Base-by-base conservation (phyloP, 2,113 vertebrate genomes). In the Catharus bicknelli region DNA sequence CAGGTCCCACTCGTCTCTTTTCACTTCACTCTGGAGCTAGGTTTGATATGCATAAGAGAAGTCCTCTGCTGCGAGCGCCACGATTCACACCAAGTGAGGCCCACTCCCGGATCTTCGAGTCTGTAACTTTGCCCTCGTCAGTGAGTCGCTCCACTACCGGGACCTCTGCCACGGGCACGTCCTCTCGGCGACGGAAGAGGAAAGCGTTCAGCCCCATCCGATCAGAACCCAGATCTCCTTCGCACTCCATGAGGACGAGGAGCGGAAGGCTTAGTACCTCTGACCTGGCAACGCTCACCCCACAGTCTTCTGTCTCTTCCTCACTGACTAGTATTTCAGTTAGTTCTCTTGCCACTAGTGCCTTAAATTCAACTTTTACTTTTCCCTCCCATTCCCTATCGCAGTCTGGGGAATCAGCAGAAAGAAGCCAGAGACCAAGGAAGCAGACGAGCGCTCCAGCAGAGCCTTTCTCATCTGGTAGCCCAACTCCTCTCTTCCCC, bases 21-120 rank as follows among this genome's bases (percentile, higher is more conserved):
- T 98, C 98, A 13, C 97, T 99, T 50, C 98, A 97, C 80, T 98
- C 99, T 5, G 99, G 98, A 55, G 98, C 98, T 20, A 98, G 99
- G 84, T 95, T 98, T 18, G 98, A 99, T 19, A 95, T 98, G 85
- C 98, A 98, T 93, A 99, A 99, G 94, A 98, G 99, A 72, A 99
- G 98, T 66, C 99, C 99, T 8, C 96, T 99, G 86, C 97, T 99
- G 74, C 97, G 99, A 20, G 99, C 99, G 0, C 99, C 99, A 2
- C 97, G 99, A 22, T 99, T 99, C 93, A 99, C 99, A 6, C 99
- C 99, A 2, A 99, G 99, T 6, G 99, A 99, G 96, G 99, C 99
- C 58, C 99, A 99, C 96, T 99, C 99, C 58, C 98, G 99, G 47
- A 99, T 99, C 95, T 99, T 99, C 43, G 99, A 99, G 93, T 99